Evolutionary conservation across 2,888 invertebrate species (phyloP).

Genomic region (Paralinhomoeus sp.): DNA sequence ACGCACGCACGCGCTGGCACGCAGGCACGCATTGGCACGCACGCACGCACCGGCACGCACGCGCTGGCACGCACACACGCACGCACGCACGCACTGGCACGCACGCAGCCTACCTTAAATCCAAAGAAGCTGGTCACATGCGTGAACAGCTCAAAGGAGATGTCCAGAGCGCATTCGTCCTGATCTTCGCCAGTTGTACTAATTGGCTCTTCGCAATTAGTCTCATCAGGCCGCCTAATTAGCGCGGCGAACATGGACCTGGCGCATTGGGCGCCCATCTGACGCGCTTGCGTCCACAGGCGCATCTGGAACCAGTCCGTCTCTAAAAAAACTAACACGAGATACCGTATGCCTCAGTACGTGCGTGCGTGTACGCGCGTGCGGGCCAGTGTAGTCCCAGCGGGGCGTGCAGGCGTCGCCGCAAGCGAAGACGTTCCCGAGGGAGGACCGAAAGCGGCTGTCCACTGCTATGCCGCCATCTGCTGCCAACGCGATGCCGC

Average conservation of each 20-base stretch:
- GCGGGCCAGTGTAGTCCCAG: constrained; percentile 36
- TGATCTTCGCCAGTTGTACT: neutral
- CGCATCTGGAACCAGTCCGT: constrained; percentile 42
- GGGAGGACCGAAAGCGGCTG: constrained; percentile 56
- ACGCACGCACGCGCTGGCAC: too few species aligned
- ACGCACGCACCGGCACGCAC: too few species aligned
- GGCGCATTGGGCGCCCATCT: constrained; percentile 85
- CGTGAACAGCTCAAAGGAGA: constrained; percentile 88
- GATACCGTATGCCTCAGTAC: too few species aligned
- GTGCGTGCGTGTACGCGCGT: too few species aligned
- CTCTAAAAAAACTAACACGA: too few species aligned
- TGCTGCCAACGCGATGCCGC: constrained; percentile 12
- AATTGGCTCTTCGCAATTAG: neutral
- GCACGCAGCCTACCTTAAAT: constrained; percentile 40
- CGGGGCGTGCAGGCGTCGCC: constrained; percentile 73
- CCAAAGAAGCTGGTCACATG: constrained; percentile 88
- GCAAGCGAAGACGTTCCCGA: constrained; percentile 61
- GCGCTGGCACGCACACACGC: too few species aligned
- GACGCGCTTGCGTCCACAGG: constrained; percentile 89
- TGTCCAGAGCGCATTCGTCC: constrained; percentile 39
- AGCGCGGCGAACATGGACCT: constrained; percentile 48
- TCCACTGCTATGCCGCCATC: constrained; percentile 70
- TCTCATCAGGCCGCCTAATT: too few species aligned
- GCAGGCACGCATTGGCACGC: too few species aligned
- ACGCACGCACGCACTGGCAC: too few species aligned